Conservation (phyloP, 2,113 vertebrate species). For the Leucopternis melanops region DNA sequence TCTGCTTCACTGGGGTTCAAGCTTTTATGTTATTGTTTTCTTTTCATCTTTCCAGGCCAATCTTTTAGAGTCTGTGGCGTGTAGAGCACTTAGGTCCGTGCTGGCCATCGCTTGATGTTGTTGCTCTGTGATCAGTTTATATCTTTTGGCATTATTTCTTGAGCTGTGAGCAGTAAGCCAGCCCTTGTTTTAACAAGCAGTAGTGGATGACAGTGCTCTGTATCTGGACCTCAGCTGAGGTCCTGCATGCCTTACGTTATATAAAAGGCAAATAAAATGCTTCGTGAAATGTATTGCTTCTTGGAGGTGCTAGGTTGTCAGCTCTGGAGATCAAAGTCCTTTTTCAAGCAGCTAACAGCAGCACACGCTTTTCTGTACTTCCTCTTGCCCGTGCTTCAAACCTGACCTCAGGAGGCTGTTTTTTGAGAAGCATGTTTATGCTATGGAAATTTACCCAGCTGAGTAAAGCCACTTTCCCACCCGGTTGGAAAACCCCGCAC, state of each 20-base stretch:
- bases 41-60: background rate
- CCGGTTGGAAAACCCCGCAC: background rate
- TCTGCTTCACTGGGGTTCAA: background rate
- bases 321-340: background rate
- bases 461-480: background rate
- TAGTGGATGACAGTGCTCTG: background rate
- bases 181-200: background rate
- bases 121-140: background rate
- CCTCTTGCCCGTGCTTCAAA: background rate
- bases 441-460: background rate
- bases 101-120: rapidly evolving
- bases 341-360: background rate
- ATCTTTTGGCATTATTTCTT: background rate
- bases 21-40: background rate
- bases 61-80: rapidly evolving
- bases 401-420: background rate
- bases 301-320: background rate
- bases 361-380: background rate
- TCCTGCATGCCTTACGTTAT: background rate
- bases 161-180: background rate
- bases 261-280: background rate
- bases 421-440: background rate
- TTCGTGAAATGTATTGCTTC: background rate
- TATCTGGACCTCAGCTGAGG: background rate
- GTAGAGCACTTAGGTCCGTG: background rate